These are phyloP conservation scores for Pachymerium ferrugineum DNA, from an alignment of 2,888 invertebrate species.

Conservation along the genomic window DNA sequence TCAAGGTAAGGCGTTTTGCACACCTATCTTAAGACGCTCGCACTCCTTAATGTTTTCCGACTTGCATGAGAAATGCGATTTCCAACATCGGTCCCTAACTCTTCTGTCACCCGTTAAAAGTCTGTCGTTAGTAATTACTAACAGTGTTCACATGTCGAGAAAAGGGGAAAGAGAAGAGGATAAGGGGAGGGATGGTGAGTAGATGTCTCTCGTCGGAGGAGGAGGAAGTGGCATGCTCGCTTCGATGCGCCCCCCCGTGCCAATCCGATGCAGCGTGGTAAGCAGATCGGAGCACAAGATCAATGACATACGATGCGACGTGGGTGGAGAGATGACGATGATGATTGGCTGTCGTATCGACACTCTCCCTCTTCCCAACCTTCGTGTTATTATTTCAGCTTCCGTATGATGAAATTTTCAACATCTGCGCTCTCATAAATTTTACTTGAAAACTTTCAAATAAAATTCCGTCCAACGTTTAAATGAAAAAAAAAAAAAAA, in stretches of 20 bases:
- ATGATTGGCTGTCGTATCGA: conserved; percentile 24
- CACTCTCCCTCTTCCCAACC: not conserved
- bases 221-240: conserved; percentile 8
- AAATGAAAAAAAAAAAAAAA: not conserved
- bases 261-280: conserved; percentile 14
- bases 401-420: conserved; percentile 1
- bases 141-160: conserved; percentile 21
- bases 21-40: conserved; percentile 16
- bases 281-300: conserved; percentile 18
- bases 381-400: conserved; percentile 16
- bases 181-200: not conserved
- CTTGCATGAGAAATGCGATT: conserved; percentile 16
- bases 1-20: conserved; percentile 37
- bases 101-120: conserved; percentile 21
- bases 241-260: conserved; percentile 11
- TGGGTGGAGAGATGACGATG: conserved; percentile 16
- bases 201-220: conserved; percentile 10
- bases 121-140: conserved; percentile 19
- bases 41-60: conserved; percentile 24
- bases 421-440: conserved; percentile 20
- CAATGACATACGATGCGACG: conserved; percentile 23
- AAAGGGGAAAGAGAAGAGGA: not conserved
- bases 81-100: not conserved
- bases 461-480: not conserved
- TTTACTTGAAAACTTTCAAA: not conserved